A percentile compares a stretch with the other conserved stretches of the same genome.
Evolutionary conservation across 35 echinoderm and acorn worm genomes (phyloP).

Genomic region (Stichopus chloronotus): DNA sequence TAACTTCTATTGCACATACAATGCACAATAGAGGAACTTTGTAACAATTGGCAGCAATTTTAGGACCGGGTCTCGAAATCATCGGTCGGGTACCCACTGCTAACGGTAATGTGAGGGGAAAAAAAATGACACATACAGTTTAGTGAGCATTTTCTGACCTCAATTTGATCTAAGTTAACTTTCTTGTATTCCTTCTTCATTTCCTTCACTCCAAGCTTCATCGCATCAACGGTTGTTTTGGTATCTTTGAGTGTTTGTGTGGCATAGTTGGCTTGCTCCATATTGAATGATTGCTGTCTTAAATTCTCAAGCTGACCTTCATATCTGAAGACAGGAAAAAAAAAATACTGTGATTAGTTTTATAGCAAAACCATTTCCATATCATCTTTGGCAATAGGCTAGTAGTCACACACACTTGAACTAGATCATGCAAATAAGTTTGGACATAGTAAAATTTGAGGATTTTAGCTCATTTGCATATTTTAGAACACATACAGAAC

Average conservation of each 20-base stretch:
- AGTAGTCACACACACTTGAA: too few relatives aligned
- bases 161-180: conserved; percentile 87
- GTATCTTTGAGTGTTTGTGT: conserved; percentile 99
- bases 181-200: conserved; percentile 99
- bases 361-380: not conserved
- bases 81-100: too few relatives aligned
- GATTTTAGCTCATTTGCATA: too few relatives aligned
- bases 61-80: too few relatives aligned
- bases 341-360: not conserved
- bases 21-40: too few relatives aligned
- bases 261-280: conserved; percentile 98
- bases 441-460: too few relatives aligned
- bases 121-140: not conserved
- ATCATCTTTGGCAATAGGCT: not conserved
- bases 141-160: conserved; percentile 60
- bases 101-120: not conserved
- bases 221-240: conserved; percentile 96
- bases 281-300: conserved; percentile 96
- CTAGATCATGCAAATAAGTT: too few relatives aligned
- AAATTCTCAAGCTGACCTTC: conserved; percentile 87
- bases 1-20: too few relatives aligned
- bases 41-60: too few relatives aligned
- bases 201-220: conserved; percentile 93
- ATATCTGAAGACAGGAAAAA: conserved; percentile 66
- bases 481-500: too few relatives aligned